Base-by-base conservation (phyloP, 2,797 vertebrate genomes). In the Lepilemur ruficaudatus region DNA sequence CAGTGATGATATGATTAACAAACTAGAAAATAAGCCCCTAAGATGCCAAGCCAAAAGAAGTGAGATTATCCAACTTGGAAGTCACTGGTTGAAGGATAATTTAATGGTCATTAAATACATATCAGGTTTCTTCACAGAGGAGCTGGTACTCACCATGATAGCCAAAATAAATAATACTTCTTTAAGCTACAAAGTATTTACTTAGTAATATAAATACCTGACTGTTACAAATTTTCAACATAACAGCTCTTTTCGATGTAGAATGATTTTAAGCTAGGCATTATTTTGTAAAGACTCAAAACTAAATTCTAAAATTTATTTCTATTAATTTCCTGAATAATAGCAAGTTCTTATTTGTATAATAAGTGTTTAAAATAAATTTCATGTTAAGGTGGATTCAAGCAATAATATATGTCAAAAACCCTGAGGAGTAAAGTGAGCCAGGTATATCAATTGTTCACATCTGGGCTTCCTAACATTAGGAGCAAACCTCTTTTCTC, bases 121-220 rank as follows among this genome's bases (percentile, higher is more conserved):
- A 52, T 46, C 38, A 72, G 35, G 22, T 20, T 55, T 81, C 80
- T 91, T 69, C 48, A 87, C 6, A 67, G 65, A 75, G 52, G 41
- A 86, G 10, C 7, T 91, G n/a, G 75, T 94, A 84, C 73, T 43
- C 12, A 67, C 14, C n/a, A 75, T 14, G 92, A 93, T 0, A 84
- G 73, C 41, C 52, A 93, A 95, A 80, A 61, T 94, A 86, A 90
- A 91, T 23, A 89, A 76, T 82, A 87, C 11, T 48, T 75, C 28
- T 76, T 72, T 65, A 70, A 81, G 70, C 30, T 48, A 93, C n/a
- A 89, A 79, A 80, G 79, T 63, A 70, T 65, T 90, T 63, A 92
- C 30, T 83, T 87, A 87, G 57, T 70, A 65, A 92, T 57, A 3
- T 32, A 81, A 63, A 7, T 76, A 90, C n/a, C n/a, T n/a, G n/a